These are phyloP conservation scores for Glandiceps talaboti DNA, from an alignment of 53 echinoderm and acorn worm genomes.

Conservation along the genomic window DNA sequence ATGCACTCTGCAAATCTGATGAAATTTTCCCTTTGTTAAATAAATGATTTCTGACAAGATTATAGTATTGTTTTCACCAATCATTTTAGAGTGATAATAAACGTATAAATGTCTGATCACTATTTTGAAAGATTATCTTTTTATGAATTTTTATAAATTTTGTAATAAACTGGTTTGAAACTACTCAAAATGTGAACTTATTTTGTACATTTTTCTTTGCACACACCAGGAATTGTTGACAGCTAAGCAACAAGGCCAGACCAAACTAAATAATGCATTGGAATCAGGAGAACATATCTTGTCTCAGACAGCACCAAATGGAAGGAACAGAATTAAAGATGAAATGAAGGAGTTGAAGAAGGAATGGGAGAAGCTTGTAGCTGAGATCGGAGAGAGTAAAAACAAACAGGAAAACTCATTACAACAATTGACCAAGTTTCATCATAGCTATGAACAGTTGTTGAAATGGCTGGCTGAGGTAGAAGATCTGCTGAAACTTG, in stretches of 20 bases:
- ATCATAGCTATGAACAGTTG: constrained; percentile 35
- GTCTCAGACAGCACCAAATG: background rate
- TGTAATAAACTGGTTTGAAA: too few relatives aligned
- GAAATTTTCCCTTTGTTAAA: too few relatives aligned
- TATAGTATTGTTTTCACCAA: too few relatives aligned
- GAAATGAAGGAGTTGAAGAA: background rate
- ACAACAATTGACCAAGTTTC: constrained; percentile 46
- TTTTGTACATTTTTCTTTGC: too few relatives aligned
- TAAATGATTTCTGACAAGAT: too few relatives aligned
- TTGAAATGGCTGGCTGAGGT: constrained; percentile 59
- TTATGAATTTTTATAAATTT: too few relatives aligned
- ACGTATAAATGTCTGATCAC: too few relatives aligned
- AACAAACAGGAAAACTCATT: constrained; percentile 13
- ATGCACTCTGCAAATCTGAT: too few relatives aligned
- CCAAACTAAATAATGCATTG: background rate
- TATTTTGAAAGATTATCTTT: too few relatives aligned
- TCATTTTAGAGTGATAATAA: too few relatives aligned
- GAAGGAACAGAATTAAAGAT: background rate
- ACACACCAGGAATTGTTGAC: background rate
- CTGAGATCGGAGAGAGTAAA: background rate
- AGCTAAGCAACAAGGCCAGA: background rate
- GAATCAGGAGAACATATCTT: background rate
- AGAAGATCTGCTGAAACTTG: constrained; percentile 28
- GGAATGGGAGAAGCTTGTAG: background rate
- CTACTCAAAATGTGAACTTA: too few relatives aligned